Percentiles rank a stretch among this genome's conserved stretches.
Evolutionary conservation across 2,113 vertebrate genomes (phyloP).

Genomic region (Eretmochelys imbricata): DNA sequence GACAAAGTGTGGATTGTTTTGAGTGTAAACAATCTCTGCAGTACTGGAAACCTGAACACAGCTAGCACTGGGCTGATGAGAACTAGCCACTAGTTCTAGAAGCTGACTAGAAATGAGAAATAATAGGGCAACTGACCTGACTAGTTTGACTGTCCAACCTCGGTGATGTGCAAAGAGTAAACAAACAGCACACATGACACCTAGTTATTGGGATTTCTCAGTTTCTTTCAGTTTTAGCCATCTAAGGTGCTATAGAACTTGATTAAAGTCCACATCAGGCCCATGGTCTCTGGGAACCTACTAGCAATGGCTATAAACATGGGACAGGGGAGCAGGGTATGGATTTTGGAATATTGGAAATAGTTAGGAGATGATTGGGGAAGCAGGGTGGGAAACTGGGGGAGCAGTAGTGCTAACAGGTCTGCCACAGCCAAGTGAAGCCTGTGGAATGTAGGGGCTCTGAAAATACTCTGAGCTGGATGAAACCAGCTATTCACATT

Average conservation of each 20-base stretch:
- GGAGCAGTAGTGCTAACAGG: neutral
- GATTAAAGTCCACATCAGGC: neutral
- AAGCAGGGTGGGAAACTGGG: neutral
- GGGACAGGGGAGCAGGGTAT: neutral
- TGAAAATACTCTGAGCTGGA: neutral
- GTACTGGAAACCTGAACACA: neutral
- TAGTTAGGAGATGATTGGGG: neutral
- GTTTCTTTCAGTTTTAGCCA: neutral
- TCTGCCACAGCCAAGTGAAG: neutral
- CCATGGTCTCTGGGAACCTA: neutral
- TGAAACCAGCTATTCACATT: neutral
- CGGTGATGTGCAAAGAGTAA: rapidly evolving
- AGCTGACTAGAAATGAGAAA: neutral
- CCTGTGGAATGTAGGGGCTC: neutral
- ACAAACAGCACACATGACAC: neutral
- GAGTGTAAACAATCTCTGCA: neutral
- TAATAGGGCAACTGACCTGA: neutral
- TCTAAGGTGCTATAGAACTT: neutral
- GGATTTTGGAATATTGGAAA: neutral
- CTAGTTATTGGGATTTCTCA: neutral
- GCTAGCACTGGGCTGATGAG: neutral
- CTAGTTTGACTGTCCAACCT: neutral
- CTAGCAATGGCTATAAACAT: neutral
- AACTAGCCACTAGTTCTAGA: neutral
- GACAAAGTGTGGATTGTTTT: neutral